phyloP scores from a whole-genome alignment of 2,888 invertebrate genomes.

The Andrena fulva region DNA sequence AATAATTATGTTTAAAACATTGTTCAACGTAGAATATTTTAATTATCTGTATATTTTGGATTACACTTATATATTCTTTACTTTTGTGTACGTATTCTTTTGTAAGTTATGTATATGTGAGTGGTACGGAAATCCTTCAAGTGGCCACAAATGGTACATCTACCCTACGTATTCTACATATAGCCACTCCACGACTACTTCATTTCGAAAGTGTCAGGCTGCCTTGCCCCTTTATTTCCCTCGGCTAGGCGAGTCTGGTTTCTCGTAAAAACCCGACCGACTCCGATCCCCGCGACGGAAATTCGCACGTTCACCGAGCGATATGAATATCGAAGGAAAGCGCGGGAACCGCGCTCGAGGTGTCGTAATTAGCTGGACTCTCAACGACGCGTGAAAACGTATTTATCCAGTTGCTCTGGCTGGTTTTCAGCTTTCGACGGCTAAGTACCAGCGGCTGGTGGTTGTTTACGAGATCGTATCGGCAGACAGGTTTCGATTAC shows the following conservation, averaged over 20 bases:
- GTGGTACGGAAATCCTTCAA: too few species aligned
- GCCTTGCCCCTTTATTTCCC: constrained; percentile 15
- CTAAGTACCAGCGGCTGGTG: not conserved
- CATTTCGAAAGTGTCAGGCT: not conserved
- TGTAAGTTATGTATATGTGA: too few species aligned
- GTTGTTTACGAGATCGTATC: constrained; percentile 38
- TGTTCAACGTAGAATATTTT: too few species aligned
- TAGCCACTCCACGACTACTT: not conserved
- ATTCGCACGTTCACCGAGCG: constrained; percentile 16
- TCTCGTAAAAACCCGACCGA: not conserved
- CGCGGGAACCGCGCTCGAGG: constrained; percentile 14
- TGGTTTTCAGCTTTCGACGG: constrained; percentile 33
- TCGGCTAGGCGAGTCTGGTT: not conserved
- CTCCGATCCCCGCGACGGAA: not conserved
- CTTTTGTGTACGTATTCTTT: too few species aligned
- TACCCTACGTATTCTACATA: too few species aligned
- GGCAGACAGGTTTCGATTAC: constrained; percentile 26
- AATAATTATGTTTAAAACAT: too few species aligned
- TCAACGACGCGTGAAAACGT: constrained; percentile 28
- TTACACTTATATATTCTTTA: too few species aligned
- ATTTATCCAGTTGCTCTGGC: constrained; percentile 19
- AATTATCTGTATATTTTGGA: too few species aligned
- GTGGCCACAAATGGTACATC: too few species aligned
- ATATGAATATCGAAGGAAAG: constrained; percentile 22
- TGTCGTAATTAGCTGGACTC: constrained; percentile 46